These are phyloP conservation scores for Lycocerus yunnanus DNA, from an alignment of 2,888 invertebrate species.

Conservation along the genomic window DNA sequence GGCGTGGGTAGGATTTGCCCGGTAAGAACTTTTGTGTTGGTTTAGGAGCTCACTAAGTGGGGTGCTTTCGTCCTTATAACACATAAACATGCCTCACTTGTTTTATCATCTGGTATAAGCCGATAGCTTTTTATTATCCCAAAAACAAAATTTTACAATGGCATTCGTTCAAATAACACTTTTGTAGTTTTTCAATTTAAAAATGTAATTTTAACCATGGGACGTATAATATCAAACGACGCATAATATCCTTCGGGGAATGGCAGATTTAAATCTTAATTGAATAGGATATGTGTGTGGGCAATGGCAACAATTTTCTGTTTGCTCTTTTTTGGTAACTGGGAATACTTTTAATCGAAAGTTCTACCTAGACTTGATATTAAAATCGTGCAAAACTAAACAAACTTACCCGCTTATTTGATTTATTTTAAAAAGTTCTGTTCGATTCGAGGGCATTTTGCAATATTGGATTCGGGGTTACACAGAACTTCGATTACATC, in stretches of 20 bases:
- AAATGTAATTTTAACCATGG: neutral
- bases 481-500: neutral
- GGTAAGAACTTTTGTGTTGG: slow-evolving; percentile 31
- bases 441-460: neutral
- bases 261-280: neutral
- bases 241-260: neutral
- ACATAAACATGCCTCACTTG: slow-evolving; percentile 29
- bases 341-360: neutral
- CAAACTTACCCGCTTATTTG: neutral
- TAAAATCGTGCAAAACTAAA: neutral
- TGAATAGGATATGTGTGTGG: neutral
- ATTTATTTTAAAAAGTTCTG: neutral
- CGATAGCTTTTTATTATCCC: slow-evolving; percentile 28
- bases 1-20: slow-evolving; percentile 29
- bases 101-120: slow-evolving; percentile 29
- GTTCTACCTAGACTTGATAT: neutral
- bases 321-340: neutral
- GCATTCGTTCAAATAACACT: neutral
- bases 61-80: slow-evolving; percentile 20
- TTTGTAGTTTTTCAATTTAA: neutral
- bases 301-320: neutral
- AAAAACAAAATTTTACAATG: slow-evolving; percentile 16
- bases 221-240: neutral
- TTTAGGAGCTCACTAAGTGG: slow-evolving; percentile 29
- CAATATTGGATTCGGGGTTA: neutral